These are phyloP conservation scores for Pseudocheirus occidentalis DNA, from an alignment of 2,797 vertebrate species.

Conservation along the genomic window DNA sequence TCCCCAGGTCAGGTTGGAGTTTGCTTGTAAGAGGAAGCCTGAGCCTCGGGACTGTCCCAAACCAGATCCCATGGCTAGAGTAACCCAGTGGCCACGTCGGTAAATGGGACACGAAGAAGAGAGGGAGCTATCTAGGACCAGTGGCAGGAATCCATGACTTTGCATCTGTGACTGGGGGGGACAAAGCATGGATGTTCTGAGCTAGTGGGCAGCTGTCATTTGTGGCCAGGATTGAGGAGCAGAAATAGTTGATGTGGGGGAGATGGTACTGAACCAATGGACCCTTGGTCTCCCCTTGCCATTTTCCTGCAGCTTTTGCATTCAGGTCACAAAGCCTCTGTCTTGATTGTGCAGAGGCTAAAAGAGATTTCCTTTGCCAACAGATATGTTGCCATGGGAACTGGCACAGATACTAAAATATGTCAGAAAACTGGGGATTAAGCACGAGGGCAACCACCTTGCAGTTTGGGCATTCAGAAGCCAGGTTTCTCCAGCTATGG, in stretches of 20 bases:
- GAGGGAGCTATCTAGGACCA: slow-evolving; percentile 4
- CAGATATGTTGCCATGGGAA: slow-evolving; percentile 68
- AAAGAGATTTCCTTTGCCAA: slow-evolving; percentile 60
- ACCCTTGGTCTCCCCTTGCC: background rate
- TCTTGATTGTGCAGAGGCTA: slow-evolving; percentile 58
- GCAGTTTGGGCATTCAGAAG: slow-evolving; percentile 49
- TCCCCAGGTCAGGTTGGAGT: background rate
- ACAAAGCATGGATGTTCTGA: background rate
- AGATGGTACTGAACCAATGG: slow-evolving; percentile 21
- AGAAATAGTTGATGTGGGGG: background rate
- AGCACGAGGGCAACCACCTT: slow-evolving; percentile 38
- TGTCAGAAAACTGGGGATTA: slow-evolving; percentile 44
- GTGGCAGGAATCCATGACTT: background rate
- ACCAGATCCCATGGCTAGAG: background rate
- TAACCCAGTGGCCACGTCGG: background rate
- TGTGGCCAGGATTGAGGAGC: background rate
- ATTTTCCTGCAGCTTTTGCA: slow-evolving; percentile 39
- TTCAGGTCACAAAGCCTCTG: slow-evolving; percentile 34
- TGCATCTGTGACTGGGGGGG: background rate
- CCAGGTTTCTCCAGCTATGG: slow-evolving; percentile 4
- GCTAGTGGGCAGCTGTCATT: background rate
- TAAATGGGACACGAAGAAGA: background rate
- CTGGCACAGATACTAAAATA: slow-evolving; percentile 61
- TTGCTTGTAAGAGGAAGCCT: background rate
- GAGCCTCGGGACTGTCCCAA: background rate